Conservation (phyloP, 2,797 vertebrate species). For the Phrynocephalus vlangalii region DNA sequence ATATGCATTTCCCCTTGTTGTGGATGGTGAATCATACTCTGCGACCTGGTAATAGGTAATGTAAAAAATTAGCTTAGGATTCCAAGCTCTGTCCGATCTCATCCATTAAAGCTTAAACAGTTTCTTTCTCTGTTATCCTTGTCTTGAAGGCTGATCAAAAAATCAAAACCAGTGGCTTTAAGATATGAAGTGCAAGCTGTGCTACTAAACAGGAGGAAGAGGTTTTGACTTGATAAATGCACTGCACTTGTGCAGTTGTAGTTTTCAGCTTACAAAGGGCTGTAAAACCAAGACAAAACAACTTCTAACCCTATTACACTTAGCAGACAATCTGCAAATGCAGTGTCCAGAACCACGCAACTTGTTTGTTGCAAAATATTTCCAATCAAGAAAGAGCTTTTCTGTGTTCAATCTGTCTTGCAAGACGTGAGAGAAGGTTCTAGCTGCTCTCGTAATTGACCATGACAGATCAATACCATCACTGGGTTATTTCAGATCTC, state of each 20-base stretch:
- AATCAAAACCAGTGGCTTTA: not conserved
- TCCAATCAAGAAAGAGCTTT: too few species aligned
- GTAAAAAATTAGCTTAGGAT: not conserved
- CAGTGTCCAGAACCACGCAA: too few species aligned
- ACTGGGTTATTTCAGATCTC: not conserved
- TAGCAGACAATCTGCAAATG: too few species aligned
- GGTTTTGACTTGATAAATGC: not conserved
- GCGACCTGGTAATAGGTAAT: not conserved
- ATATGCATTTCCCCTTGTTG: not conserved
- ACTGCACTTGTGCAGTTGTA: not conserved
- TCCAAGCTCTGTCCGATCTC: not conserved
- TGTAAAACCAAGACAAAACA: too few species aligned
- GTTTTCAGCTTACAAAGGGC: not conserved
- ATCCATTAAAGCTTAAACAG: not conserved
- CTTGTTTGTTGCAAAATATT: not conserved
- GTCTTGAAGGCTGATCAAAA: not conserved
- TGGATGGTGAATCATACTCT: not conserved
- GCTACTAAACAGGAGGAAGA: not conserved
- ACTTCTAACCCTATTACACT: too few species aligned
- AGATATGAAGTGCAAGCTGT: constrained; percentile 20
- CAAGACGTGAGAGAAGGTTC: not conserved
- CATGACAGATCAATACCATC: not conserved
- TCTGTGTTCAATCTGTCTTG: not conserved
- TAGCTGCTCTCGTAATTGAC: too few species aligned
- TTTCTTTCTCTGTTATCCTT: constrained; percentile 26